Conservation (phyloP, 2,888 invertebrate genomes). For the Cryptosula pallasiana region DNA sequence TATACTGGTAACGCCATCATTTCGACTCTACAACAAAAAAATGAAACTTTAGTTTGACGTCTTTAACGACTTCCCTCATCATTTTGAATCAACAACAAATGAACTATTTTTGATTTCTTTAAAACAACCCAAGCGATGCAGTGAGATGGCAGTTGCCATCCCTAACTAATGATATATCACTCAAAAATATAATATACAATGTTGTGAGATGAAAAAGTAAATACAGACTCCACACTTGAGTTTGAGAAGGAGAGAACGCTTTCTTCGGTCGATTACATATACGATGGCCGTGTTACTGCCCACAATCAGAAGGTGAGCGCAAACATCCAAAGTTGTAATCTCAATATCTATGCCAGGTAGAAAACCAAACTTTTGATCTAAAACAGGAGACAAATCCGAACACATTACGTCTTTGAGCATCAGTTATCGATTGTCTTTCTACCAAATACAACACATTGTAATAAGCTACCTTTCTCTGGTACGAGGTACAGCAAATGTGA, state of each 20-base stretch:
- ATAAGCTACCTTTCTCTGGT: slow-evolving; percentile 1
- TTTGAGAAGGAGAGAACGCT: neutral
- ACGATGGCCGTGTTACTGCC: neutral
- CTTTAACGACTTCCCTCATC: too few species aligned
- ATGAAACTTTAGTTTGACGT: too few species aligned
- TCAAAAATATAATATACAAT: too few species aligned
- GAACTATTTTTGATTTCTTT: too few species aligned
- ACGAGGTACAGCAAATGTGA: slow-evolving; percentile 16
- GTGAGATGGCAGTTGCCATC: too few species aligned
- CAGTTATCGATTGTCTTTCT: too few species aligned
- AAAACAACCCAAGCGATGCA: too few species aligned
- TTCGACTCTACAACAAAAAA: neutral
- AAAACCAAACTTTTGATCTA: neutral
- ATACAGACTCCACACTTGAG: slow-evolving; percentile 7
- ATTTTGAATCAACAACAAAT: too few species aligned
- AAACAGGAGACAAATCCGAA: neutral
- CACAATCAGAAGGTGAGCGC: neutral
- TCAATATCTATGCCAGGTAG: neutral
- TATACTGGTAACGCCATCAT: neutral
- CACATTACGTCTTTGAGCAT: neutral
- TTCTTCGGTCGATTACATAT: neutral
- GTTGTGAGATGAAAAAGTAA: too few species aligned
- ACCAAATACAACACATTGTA: too few species aligned
- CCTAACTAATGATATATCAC: too few species aligned
- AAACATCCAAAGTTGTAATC: neutral